Percentiles rank a stretch among this genome's conserved stretches.
These are phyloP conservation scores for Pygocentrus nattereri DNA, from an alignment of 2,797 vertebrate genomes.

Conservation along the genomic window DNA sequence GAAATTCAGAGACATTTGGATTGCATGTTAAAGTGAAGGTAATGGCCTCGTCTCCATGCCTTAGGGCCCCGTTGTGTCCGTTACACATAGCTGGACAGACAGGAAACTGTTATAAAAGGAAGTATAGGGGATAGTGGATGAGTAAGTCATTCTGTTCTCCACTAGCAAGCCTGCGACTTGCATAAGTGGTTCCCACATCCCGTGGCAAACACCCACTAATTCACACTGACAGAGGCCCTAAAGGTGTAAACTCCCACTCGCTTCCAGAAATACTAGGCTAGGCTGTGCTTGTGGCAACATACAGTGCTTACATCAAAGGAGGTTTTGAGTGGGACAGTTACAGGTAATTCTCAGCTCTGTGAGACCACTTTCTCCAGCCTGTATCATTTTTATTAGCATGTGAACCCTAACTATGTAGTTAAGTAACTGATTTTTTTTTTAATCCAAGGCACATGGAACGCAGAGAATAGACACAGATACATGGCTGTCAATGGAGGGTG, in stretches of 20 bases:
- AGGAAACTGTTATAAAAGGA: slow-evolving; percentile 46
- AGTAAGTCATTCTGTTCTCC: slow-evolving; percentile 46
- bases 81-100: slow-evolving; percentile 32
- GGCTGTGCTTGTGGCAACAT: slow-evolving; percentile 39
- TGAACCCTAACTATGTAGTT: slow-evolving; percentile 20
- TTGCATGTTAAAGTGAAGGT: neutral
- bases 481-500: slow-evolving; percentile 35
- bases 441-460: slow-evolving; percentile 17
- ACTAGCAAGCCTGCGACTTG: slow-evolving; percentile 45
- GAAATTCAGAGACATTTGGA: slow-evolving; percentile 24
- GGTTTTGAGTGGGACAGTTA: slow-evolving; percentile 6
- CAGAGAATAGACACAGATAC: slow-evolving; percentile 25
- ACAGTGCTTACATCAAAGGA: slow-evolving; percentile 7
- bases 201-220: slow-evolving; percentile 50
- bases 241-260: slow-evolving; percentile 57
- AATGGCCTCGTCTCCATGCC: slow-evolving; percentile 25
- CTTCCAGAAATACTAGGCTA: slow-evolving; percentile 52
- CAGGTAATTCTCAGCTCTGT: neutral
- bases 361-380: neutral
- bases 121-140: slow-evolving; percentile 42
- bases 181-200: slow-evolving; percentile 55
- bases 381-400: slow-evolving; percentile 21
- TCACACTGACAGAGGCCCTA: slow-evolving; percentile 56
- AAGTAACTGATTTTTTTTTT: slow-evolving; percentile 28
- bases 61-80: neutral